Evolutionary conservation across 2,113 vertebrate species (phyloP).

Genomic region (Myotis yumanensis): DNA sequence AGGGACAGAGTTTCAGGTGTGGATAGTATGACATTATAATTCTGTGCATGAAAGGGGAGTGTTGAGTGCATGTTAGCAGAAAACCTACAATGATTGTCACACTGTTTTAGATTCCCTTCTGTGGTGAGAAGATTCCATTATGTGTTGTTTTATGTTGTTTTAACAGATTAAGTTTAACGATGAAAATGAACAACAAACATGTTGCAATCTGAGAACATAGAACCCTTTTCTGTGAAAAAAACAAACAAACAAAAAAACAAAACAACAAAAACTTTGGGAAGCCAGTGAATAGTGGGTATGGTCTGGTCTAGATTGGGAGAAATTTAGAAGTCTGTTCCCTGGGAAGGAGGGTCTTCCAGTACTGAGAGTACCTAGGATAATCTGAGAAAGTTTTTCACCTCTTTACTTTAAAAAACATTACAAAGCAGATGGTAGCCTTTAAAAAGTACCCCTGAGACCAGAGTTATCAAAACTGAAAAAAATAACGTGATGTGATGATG

Average conservation of each 20-base stretch:
- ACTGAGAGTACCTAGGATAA: constrained; percentile 50
- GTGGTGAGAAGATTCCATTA: neutral
- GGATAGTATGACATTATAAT: neutral
- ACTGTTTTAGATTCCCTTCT: neutral
- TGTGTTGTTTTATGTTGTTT: neutral
- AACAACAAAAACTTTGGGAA: neutral
- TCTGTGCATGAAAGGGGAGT: neutral
- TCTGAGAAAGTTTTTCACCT: constrained; percentile 52
- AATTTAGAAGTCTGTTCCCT: constrained; percentile 48
- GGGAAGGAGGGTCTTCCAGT: constrained; percentile 47
- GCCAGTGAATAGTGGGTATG: constrained; percentile 56
- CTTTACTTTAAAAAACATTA: constrained; percentile 38
- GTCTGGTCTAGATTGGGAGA: constrained; percentile 61
- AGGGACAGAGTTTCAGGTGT: neutral
- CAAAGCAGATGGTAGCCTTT: constrained; percentile 40
- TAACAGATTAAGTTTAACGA: constrained; percentile 45
- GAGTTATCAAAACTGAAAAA: constrained; percentile 30
- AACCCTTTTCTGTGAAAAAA: constrained; percentile 52
- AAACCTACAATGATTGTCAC: no score
- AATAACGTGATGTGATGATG: neutral
- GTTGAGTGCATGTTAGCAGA: neutral
- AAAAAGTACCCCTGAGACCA: constrained; percentile 22
- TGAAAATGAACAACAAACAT: constrained; percentile 49
- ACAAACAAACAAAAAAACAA: neutral
- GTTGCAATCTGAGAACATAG: neutral